Conservation (phyloP, 1,140 invertebrate species). For the Aporrectodea caliginosa region DNA sequence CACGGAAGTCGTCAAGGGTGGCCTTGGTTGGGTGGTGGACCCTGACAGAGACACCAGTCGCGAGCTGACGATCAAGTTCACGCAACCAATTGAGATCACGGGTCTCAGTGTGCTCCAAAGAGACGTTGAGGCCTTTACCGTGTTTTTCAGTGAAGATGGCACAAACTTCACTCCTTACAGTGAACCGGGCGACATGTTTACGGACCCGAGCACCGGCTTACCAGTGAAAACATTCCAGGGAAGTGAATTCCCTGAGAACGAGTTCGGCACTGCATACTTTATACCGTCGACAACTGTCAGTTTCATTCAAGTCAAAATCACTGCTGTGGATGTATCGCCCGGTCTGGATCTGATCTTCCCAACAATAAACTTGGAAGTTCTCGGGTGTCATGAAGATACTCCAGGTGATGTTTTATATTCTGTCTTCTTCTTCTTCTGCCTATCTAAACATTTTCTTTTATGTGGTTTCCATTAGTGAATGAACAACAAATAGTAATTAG, state of each 20-base stretch:
- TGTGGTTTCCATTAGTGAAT: too few species aligned
- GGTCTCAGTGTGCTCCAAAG: neutral
- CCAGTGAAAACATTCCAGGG: neutral
- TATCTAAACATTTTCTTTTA: too few species aligned
- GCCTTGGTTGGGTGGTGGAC: neutral
- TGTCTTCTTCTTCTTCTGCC: too few species aligned
- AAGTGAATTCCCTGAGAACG: neutral
- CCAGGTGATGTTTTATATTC: too few species aligned
- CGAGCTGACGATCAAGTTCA: neutral
- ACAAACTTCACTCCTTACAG: neutral
- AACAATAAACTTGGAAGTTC: neutral
- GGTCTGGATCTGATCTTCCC: neutral
- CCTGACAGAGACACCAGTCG: neutral
- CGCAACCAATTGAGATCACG: neutral
- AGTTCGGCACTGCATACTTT: neutral
- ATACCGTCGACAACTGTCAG: neutral
- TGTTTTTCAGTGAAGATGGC: neutral
- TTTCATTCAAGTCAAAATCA: neutral
- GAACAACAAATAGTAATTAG: neutral
- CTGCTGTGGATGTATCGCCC: neutral
- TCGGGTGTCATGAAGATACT: neutral
- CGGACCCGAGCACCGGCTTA: neutral
- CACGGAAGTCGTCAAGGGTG: neutral
- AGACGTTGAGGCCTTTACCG: neutral
- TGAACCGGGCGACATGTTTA: neutral